Conservation (phyloP, 2,888 invertebrate genomes). For the Fissipunctia ypsillon region DNA sequence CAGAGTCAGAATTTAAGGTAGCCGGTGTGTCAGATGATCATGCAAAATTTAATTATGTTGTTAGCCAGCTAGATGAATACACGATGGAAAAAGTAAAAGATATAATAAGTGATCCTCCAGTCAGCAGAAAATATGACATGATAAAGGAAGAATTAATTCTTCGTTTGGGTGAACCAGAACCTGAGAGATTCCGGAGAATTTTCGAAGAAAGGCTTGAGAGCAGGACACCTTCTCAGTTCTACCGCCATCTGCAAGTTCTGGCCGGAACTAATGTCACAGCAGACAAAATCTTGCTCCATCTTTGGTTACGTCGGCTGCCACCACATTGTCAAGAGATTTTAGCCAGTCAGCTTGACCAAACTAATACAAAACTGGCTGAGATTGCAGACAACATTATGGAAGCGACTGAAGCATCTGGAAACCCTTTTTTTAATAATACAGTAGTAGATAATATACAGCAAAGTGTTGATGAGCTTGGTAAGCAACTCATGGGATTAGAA, state of each 20-base stretch:
- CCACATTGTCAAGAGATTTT: constrained; percentile 39
- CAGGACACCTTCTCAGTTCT: constrained; percentile 43
- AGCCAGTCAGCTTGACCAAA: constrained; percentile 22
- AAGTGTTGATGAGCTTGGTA: constrained; percentile 37
- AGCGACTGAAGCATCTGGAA: constrained; percentile 2
- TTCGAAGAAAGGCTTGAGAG: constrained; percentile 31
- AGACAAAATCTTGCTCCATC: constrained; percentile 37
- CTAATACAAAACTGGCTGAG: constrained; percentile 26
- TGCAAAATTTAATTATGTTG: constrained; percentile 39
- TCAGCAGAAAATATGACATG: constrained; percentile 12
- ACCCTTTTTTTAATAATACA: not conserved
- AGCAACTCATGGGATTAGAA: constrained; percentile 27
- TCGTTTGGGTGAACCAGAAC: constrained; percentile 27
- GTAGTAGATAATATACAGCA: constrained; percentile 35
- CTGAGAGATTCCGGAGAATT: constrained; percentile 21
- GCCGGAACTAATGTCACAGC: constrained; percentile 16
- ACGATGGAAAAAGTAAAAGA: constrained; percentile 23
- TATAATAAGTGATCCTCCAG: constrained; percentile 24
- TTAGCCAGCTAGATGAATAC: constrained; percentile 41
- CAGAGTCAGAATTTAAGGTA: constrained; percentile 31
- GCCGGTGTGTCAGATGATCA: constrained; percentile 26
- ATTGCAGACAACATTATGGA: constrained; percentile 44
- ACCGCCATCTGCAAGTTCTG: constrained; percentile 21
- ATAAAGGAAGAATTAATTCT: constrained; percentile 35
- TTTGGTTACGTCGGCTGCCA: constrained; percentile 42